These are phyloP conservation scores for Pseudomugil tenellus DNA, from an alignment of 2,797 vertebrate species.

Conservation along the genomic window DNA sequence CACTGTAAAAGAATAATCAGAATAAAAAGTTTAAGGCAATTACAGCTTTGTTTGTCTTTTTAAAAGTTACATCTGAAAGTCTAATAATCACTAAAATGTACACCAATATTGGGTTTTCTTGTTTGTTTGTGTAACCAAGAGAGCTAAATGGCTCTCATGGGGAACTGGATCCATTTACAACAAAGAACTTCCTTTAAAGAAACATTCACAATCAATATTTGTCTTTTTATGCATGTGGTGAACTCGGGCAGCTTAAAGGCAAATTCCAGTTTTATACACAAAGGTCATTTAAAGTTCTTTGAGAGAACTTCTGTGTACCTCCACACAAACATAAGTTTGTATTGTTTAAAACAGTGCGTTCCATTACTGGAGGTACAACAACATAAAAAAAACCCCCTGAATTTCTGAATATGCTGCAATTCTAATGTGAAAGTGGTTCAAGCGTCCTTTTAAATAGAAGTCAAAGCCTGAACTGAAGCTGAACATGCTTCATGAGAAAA, in stretches of 20 bases:
- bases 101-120: background rate
- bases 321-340: background rate
- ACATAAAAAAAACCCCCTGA: too few relatives aligned
- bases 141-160: background rate
- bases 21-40: background rate
- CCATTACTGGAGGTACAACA: too few relatives aligned
- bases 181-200: constrained; percentile 6
- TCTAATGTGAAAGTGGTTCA: background rate
- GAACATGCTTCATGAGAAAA: background rate
- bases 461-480: background rate
- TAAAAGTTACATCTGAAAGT: background rate
- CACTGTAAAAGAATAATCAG: background rate
- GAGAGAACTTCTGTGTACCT: too few relatives aligned
- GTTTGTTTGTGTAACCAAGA: background rate
- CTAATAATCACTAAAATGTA: background rate
- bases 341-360: too few relatives aligned
- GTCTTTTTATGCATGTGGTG: constrained; percentile 1
- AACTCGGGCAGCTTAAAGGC: background rate
- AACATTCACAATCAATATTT: background rate
- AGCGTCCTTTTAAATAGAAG: background rate
- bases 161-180: background rate
- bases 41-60: background rate
- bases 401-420: background rate
- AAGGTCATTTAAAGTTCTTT: background rate
- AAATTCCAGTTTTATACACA: background rate